Base-by-base conservation (phyloP, 2,888 invertebrate species). In the Troides oblongomaculatus region DNA sequence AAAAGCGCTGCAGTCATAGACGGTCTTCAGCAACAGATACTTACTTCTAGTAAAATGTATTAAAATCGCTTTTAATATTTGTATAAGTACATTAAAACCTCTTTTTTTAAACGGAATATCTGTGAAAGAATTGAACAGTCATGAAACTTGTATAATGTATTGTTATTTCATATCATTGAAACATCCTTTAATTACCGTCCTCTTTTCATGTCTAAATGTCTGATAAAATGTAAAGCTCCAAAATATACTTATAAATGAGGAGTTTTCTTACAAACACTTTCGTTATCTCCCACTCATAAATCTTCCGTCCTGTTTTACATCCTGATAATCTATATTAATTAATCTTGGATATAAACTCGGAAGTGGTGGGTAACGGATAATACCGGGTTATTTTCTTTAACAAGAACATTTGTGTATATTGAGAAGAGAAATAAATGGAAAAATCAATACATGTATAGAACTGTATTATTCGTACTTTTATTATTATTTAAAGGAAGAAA, bases 281-380 rank as follows among this genome's bases (percentile, higher is more conserved):
- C 60, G 57, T 67, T 68, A 71, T 67, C 61, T 64, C 30, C 25
- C 23, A 57, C 63, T 60, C 58, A 68, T 71, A 68, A 67, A 67
- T 67, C 64, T 66, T 46, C 53, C 25, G 43, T 14, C 64, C 57
- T 67, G 57, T 61, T 43, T 63, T 62, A 50, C 50, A 64, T 62
- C 46, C 46, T 64, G 64, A 61, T 64, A 64, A 71, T 59, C 57
- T 71, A 30, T 64, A 67, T 71, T 71, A 68, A 64, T 71, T 68
- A 64, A 71, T 64, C 46, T 70, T 56, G 56, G 61, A 39, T 66
- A 62, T 62, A 65, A 66, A 63, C 66, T 62, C 50, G 66, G 25
- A 39, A 56, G n/a, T 39, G 50, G 23, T 60, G 43, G 25, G 30
- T 62, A 43, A 53, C n/a, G 56, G 56, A 62, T 62, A 64, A 56